Conservation (phyloP, 1,140 invertebrate species). For the Cryptotermes secundus region DNA sequence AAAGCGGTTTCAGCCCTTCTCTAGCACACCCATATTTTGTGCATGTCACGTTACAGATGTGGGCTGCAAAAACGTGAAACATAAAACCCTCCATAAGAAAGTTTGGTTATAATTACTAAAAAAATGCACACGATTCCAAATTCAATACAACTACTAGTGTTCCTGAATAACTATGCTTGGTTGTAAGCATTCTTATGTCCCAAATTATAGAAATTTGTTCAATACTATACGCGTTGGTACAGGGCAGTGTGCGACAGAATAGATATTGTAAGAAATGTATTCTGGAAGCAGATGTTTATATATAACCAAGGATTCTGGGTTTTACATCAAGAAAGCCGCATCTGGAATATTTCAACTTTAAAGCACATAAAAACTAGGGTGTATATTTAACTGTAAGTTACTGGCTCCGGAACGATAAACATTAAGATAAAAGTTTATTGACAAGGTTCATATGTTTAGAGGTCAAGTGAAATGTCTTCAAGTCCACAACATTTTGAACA, state of each 20-base stretch:
- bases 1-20: no score
- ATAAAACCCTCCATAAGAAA: no score
- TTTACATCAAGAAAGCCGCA: neutral
- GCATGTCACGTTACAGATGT: no score
- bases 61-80: no score
- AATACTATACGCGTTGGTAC: no score
- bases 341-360: conserved; percentile 6
- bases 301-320: neutral
- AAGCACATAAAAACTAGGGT: neutral
- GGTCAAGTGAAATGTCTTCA: neutral
- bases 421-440: conserved; percentile 6
- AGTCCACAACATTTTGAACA: neutral
- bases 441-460: neutral
- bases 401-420: neutral
- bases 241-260: neutral
- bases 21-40: no score
- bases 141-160: no score
- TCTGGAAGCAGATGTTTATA: neutral
- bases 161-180: no score
- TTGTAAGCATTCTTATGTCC: no score
- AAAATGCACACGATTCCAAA: no score
- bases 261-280: neutral
- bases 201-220: no score
- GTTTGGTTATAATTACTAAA: no score
- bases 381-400: conserved; percentile 11